A percentile compares a stretch with the other conserved stretches of the same genome.
These are phyloP conservation scores for Linyphia triangularis DNA, from an alignment of 2,888 invertebrate species.

Conservation along the genomic window DNA sequence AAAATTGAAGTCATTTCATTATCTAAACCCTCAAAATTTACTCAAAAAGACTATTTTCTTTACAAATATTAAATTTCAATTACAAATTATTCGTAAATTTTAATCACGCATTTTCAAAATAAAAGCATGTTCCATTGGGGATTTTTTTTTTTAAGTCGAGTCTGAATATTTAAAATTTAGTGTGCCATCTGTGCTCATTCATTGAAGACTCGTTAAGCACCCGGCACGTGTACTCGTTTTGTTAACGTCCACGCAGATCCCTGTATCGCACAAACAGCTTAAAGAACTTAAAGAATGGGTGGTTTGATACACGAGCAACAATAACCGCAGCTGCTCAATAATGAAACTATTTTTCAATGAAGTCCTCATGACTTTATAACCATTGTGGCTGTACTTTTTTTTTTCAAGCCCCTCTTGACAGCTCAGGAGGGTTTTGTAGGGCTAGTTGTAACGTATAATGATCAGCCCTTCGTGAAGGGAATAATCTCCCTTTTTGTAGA, in stretches of 20 bases:
- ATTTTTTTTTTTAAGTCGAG: background rate
- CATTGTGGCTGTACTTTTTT: background rate
- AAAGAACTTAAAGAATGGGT: background rate
- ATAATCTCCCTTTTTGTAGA: background rate
- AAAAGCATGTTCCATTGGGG: background rate
- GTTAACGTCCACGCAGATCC: conserved; percentile 33
- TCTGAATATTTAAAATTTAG: background rate
- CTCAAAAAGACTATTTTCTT: too few species aligned
- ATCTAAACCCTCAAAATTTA: too few species aligned
- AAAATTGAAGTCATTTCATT: too few species aligned
- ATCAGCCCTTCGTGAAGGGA: conserved; percentile 13
- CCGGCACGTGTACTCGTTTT: conserved; percentile 40
- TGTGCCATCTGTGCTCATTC: conserved; percentile 3
- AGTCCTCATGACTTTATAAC: conserved; percentile 54
- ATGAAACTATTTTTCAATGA: conserved; percentile 43
- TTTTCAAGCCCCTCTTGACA: conserved; percentile 18
- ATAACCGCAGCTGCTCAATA: conserved; percentile 45
- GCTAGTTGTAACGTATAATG: conserved; percentile 66
- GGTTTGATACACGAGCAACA: conserved; percentile 26
- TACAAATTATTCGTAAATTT: too few species aligned
- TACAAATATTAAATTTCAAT: too few species aligned
- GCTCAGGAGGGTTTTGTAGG: conserved; percentile 40
- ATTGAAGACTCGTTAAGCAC: conserved; percentile 2
- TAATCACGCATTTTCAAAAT: background rate
- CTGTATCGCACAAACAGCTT: conserved; percentile 5